Evolutionary conservation across 2,888 invertebrate species (phyloP).

Genomic region (Gymnosoma rotundatum): DNA sequence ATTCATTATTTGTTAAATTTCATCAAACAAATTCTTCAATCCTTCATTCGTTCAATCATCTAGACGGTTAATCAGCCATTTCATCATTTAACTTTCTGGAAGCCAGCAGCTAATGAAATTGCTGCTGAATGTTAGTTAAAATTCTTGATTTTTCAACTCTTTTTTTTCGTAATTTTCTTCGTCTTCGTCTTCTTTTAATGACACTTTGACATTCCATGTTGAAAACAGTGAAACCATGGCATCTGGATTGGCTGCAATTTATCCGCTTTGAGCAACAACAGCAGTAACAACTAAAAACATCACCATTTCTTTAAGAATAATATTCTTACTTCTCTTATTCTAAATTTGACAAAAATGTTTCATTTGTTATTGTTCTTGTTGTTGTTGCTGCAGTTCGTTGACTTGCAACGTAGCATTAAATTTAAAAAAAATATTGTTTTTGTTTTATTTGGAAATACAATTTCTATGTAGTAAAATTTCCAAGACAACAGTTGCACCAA

Average conservation of each 20-base stretch:
- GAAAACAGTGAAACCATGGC: conserved; percentile 35
- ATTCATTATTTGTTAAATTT: conserved; percentile 43
- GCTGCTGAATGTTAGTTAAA: conserved; percentile 55
- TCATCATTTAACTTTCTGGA: background rate
- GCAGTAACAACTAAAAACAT: conserved; percentile 4
- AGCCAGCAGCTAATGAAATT: conserved; percentile 60
- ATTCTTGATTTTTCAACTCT: conserved; percentile 64
- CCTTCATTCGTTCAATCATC: background rate
- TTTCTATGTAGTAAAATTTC: conserved; percentile 27
- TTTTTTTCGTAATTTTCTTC: conserved; percentile 4
- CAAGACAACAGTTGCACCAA: conserved; percentile 20
- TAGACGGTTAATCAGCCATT: conserved; percentile 2
- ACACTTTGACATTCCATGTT: conserved; percentile 65
- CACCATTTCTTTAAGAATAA: background rate
- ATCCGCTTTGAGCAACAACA: conserved; percentile 41
- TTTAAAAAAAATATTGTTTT: conserved; percentile 49
- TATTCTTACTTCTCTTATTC: background rate
- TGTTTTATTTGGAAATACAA: background rate
- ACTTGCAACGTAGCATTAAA: conserved; percentile 55
- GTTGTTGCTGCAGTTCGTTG: conserved; percentile 25
- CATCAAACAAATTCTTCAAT: conserved; percentile 3
- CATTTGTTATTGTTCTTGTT: conserved; percentile 6
- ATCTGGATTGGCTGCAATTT: conserved; percentile 66
- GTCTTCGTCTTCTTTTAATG: conserved; percentile 15
- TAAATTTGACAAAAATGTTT: conserved; percentile 8